Evolutionary conservation across 2,797 vertebrate species (phyloP).

Genomic region (Myotis pilosus): DNA sequence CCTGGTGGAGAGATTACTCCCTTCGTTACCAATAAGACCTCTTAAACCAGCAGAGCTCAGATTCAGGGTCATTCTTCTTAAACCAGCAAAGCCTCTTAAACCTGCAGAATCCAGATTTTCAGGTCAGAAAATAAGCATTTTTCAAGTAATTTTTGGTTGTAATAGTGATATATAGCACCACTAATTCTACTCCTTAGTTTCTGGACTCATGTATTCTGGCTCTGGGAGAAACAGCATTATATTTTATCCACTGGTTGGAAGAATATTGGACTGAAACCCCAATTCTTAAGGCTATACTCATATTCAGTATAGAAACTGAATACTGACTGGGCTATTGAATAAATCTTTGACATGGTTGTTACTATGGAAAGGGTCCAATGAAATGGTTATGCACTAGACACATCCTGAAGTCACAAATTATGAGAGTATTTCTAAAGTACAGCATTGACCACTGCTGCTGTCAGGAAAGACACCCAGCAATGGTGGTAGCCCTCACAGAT

Average conservation of each 20-base stretch:
- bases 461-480: neutral
- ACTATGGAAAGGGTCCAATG: neutral
- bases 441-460: neutral
- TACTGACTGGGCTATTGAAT: neutral
- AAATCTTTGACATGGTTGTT: neutral
- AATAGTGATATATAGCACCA: neutral
- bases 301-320: neutral
- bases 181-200: neutral
- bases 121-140: slow-evolving; percentile 16
- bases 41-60: neutral
- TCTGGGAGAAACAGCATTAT: neutral
- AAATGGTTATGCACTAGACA: neutral
- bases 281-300: neutral
- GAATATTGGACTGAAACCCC: neutral
- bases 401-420: neutral
- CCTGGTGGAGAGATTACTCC: neutral
- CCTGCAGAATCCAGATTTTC: neutral
- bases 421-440: neutral
- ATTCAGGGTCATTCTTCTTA: neutral
- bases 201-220: neutral
- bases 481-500: neutral
- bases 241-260: neutral
- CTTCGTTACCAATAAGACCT: neutral
- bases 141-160: neutral
- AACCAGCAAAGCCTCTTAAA: neutral